Conservation (phyloP, 1,140 invertebrate genomes). For the Globodera rostochiensis region DNA sequence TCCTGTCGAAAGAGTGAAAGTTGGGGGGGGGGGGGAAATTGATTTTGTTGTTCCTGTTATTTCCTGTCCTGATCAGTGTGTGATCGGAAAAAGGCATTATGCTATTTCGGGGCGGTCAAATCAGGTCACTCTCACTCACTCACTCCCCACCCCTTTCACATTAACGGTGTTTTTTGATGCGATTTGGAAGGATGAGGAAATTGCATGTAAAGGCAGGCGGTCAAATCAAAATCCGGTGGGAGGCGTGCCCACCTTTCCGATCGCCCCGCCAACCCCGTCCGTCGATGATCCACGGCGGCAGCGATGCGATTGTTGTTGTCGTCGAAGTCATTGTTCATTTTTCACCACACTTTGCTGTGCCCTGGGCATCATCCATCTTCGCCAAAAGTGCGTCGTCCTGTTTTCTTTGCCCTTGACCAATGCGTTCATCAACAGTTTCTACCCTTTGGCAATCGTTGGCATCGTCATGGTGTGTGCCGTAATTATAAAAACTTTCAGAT, state of each 20-base stretch:
- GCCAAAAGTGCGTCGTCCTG: too few relatives aligned
- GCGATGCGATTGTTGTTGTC: not conserved
- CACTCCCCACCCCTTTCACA: not conserved
- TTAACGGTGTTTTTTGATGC: not conserved
- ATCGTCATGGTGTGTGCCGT: not conserved
- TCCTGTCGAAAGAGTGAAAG: not conserved
- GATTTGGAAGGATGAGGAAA: not conserved
- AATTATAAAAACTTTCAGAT: too few relatives aligned
- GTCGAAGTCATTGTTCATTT: not conserved
- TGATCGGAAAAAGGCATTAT: too few relatives aligned
- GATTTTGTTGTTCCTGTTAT: too few relatives aligned
- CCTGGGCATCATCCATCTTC: not conserved
- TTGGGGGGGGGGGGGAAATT: not conserved
- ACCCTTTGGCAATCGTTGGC: not conserved
- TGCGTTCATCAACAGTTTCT: not conserved
- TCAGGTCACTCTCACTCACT: not conserved
- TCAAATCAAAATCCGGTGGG: too few relatives aligned
- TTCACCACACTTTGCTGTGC: too few relatives aligned
- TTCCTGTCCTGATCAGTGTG: too few relatives aligned
- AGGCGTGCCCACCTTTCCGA: too few relatives aligned
- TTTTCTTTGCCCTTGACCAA: not conserved
- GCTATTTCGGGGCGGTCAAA: not conserved
- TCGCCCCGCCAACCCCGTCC: too few relatives aligned
- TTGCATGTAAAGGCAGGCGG: too few relatives aligned
- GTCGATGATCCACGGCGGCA: not conserved